A percentile compares a stretch with the other conserved stretches of the same genome.
These are phyloP conservation scores for Drosophila tripunctata DNA, from an alignment of 2,888 invertebrate genomes.

Conservation along the genomic window DNA sequence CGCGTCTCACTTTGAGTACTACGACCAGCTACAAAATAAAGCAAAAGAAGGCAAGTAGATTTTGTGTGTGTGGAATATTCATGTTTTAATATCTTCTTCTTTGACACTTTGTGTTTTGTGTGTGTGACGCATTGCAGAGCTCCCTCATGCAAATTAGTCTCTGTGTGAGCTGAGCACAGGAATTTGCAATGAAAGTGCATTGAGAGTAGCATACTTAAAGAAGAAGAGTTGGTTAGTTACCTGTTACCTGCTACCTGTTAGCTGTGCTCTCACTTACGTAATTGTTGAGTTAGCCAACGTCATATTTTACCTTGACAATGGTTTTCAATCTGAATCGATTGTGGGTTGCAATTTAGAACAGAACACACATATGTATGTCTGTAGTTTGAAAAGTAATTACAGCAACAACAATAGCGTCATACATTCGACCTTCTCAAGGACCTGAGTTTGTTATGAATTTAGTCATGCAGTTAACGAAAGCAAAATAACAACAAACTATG, in stretches of 20 bases:
- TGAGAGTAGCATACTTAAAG: no score
- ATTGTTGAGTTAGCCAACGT: conserved; percentile 11
- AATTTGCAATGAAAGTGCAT: no score
- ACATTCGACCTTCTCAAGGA: conserved; percentile 8
- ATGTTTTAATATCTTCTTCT: conserved; percentile 12
- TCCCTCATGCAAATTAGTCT: conserved; percentile 1
- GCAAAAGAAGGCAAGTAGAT: background rate
- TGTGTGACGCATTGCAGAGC: background rate
- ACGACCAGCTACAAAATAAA: conserved; percentile 10
- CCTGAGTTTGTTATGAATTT: conserved; percentile 7
- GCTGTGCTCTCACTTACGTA: background rate
- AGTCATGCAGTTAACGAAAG: conserved; percentile 6
- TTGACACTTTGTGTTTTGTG: conserved; percentile 13
- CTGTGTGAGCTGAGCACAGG: background rate
- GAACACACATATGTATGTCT: no score
- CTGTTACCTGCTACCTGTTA: no score
- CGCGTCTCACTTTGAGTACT: conserved; percentile 10
- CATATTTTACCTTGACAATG: conserved; percentile 35
- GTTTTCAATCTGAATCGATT: conserved; percentile 28
- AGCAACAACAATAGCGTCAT: background rate
- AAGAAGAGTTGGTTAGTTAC: no score
- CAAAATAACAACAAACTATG: background rate
- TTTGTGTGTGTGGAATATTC: background rate
- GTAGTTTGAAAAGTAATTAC: conserved; percentile 5
- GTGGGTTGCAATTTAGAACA: no score